phyloP scores from a whole-genome alignment of 1,140 invertebrate genomes.

The Idris sp. region DNA sequence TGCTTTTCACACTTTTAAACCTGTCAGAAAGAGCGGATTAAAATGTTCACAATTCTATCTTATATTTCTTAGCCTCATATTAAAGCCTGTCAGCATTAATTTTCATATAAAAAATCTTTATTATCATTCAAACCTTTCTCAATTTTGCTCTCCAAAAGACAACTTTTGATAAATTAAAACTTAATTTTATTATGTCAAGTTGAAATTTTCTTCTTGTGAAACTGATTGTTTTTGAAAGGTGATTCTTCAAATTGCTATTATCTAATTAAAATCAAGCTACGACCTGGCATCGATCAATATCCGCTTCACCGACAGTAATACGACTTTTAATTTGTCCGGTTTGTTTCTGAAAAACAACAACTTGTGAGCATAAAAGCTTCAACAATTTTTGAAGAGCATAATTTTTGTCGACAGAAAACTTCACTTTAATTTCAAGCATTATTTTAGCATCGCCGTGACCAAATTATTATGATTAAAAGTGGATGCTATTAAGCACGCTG shows the following conservation, averaged over 20 bases:
- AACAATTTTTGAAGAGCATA: neutral
- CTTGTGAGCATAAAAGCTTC: neutral
- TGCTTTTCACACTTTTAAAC: slow-evolving; percentile 3
- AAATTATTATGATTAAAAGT: slow-evolving; percentile 4
- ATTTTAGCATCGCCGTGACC: neutral
- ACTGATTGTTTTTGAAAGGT: neutral
- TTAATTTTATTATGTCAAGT: too few species aligned
- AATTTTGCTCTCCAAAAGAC: too few species aligned
- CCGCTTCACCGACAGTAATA: neutral
- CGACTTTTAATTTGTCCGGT: slow-evolving; percentile 2
- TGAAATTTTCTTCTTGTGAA: neutral
- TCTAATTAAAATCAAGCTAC: slow-evolving; percentile 28
- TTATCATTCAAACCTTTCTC: neutral
- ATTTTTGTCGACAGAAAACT: neutral
- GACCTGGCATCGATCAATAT: slow-evolving; percentile 21
- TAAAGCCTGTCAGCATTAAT: too few species aligned
- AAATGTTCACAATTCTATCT: too few species aligned
- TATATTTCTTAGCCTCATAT: too few species aligned
- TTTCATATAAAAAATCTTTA: too few species aligned
- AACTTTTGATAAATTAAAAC: too few species aligned
- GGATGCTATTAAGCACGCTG: neutral
- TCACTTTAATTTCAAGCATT: neutral
- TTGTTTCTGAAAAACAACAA: slow-evolving; percentile 1
- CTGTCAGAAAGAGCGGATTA: slow-evolving; percentile 4
- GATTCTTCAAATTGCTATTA: slow-evolving; percentile 10